Percentiles rank a stretch among this genome's conserved stretches.
These are phyloP conservation scores for Caenorhabditis elegans DNA, from an alignment of 1,140 invertebrate species.

Conservation along the genomic window DNA sequence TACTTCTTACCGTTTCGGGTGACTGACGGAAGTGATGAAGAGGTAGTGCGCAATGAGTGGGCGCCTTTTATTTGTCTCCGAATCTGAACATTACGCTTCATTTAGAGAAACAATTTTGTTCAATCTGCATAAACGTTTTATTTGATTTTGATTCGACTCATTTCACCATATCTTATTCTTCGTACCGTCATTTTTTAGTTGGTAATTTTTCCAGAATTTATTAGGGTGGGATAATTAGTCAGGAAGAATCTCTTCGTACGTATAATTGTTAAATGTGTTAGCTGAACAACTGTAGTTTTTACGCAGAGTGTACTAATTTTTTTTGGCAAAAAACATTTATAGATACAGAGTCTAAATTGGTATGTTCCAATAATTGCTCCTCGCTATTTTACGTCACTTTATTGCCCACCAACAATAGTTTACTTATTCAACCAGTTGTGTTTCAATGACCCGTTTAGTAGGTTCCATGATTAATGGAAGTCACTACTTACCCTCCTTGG, in stretches of 20 bases:
- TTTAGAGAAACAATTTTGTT: not conserved
- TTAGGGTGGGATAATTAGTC: too few species aligned
- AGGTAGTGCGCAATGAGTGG: conserved; percentile 5
- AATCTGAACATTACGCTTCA: conserved; percentile 17
- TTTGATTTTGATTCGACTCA: conserved; percentile 22
- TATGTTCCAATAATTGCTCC: too few species aligned
- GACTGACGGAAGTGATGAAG: conserved; percentile 13
- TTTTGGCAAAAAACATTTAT: not conserved
- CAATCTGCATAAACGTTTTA: not conserved
- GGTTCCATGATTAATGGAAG: conserved; percentile 7
- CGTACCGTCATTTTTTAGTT: not conserved
- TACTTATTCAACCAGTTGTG: too few species aligned
- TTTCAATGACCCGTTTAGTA: conserved; percentile 7
- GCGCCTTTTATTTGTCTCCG: conserved; percentile 28
- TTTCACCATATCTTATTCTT: not conserved
- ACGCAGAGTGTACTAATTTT: not conserved
- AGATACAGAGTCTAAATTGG: too few species aligned
- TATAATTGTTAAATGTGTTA: too few species aligned
- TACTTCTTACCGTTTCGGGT: not conserved
- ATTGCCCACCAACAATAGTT: too few species aligned
- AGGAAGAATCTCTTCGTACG: too few species aligned
- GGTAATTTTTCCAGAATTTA: too few species aligned
- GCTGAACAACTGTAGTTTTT: too few species aligned
- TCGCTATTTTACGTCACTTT: too few species aligned
- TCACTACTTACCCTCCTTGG: not conserved